A percentile compares a stretch with the other conserved stretches of the same genome.
phyloP scores from a whole-genome alignment of 53 echinoderm and acorn worm genomes.

The Luidia sarsii region DNA sequence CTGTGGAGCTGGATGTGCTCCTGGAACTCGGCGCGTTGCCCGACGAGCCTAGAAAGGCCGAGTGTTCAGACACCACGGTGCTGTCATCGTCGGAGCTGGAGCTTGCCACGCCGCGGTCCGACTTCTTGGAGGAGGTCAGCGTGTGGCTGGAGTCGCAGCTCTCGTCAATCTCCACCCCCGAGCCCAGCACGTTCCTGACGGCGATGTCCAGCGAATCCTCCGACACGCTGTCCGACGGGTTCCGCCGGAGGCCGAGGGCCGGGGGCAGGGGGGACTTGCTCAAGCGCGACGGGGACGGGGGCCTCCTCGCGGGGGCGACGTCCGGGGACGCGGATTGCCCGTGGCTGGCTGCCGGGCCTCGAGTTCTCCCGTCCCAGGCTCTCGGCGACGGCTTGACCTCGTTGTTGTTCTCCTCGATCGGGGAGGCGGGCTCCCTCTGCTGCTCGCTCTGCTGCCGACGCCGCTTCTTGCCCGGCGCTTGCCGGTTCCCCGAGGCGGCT shows the following conservation, averaged over 20 bases:
- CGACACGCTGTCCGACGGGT: conserved; percentile 27
- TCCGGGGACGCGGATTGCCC: background rate
- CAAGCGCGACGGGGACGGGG: background rate
- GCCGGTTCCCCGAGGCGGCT: background rate
- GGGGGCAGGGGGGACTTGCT: background rate
- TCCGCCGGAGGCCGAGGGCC: background rate
- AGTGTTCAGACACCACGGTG: conserved; percentile 83
- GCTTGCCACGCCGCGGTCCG: conserved; percentile 54
- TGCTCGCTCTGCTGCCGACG: conserved; percentile 20
- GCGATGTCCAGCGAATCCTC: conserved; percentile 55
- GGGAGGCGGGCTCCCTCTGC: conserved; percentile 17
- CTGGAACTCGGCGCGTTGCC: conserved; percentile 63
- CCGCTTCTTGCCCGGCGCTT: background rate
- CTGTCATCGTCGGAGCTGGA: conserved; percentile 83
- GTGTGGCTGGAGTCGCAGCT: conserved; percentile 84
- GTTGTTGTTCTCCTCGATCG: conserved; percentile 46
- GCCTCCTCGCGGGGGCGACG: background rate
- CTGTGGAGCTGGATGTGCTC: conserved; percentile 87
- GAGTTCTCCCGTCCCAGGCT: conserved; percentile 21
- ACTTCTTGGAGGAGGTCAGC: conserved; percentile 70
- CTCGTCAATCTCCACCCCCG: conserved; percentile 65
- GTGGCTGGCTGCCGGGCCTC: background rate
- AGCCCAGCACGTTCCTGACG: conserved; percentile 41
- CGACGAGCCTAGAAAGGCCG: conserved; percentile 83
- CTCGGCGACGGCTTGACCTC: conserved; percentile 35